Percentiles rank a stretch among this genome's conserved stretches.
Conservation (phyloP, 2,113 vertebrate genomes). For the Mohoua ochrocephala region DNA sequence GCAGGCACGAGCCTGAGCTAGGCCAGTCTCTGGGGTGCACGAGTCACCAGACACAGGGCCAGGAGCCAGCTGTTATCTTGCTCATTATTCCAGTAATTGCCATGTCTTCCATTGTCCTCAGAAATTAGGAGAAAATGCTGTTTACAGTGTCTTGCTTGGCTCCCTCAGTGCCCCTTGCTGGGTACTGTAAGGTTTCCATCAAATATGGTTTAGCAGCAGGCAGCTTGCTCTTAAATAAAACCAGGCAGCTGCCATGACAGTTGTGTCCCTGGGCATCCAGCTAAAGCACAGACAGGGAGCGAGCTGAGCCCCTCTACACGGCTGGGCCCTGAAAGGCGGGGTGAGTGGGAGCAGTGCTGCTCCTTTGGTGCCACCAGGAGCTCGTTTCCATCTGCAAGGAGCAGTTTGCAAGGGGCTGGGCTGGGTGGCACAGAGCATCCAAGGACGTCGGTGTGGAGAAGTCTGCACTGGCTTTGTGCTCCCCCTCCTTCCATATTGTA, state of each 20-base stretch:
- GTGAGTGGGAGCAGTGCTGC: neutral
- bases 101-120: neutral
- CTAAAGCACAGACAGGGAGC: neutral
- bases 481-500: neutral
- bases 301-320: rapidly evolving
- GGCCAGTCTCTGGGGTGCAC: rapidly evolving
- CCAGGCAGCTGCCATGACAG: neutral
- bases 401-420: neutral
- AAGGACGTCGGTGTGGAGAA: rapidly evolving
- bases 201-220: neutral
- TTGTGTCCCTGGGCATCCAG: neutral
- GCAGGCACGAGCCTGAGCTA: neutral
- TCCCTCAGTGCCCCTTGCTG: neutral
- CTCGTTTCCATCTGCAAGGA: neutral
- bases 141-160: neutral
- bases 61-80: neutral
- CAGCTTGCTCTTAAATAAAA: neutral
- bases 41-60: neutral
- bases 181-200: neutral
- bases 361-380: rapidly evolving
- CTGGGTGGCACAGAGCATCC: neutral
- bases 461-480: neutral
- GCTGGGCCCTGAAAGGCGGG: rapidly evolving
- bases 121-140: neutral
- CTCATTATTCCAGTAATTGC: neutral